A percentile compares a stretch with the other conserved stretches of the same genome.
These are phyloP conservation scores for Caligus rogercresseyi DNA, from an alignment of 1,140 invertebrate genomes.

Conservation along the genomic window DNA sequence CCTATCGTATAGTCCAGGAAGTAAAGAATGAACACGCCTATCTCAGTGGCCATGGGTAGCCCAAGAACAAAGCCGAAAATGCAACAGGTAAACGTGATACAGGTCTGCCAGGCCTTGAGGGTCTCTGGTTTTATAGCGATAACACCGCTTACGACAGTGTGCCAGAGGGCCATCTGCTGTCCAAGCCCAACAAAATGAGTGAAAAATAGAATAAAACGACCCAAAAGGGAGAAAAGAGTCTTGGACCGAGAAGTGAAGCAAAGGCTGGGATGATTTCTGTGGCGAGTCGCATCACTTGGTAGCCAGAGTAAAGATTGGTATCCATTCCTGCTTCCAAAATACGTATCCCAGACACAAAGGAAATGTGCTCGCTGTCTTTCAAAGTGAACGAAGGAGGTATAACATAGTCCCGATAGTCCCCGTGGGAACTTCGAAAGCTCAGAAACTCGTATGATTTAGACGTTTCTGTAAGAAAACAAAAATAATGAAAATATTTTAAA, in stretches of 20 bases:
- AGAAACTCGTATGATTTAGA: constrained; percentile 51
- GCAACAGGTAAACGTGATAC: constrained; percentile 66
- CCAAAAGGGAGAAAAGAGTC: constrained; percentile 59
- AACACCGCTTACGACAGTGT: constrained; percentile 53
- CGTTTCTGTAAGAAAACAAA: constrained; percentile 40
- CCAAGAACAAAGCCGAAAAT: constrained; percentile 62
- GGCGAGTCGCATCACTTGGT: constrained; percentile 51
- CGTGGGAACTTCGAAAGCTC: constrained; percentile 33
- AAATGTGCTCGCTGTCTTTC: constrained; percentile 46
- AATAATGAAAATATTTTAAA: neutral
- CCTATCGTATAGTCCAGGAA: constrained; percentile 63
- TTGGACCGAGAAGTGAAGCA: constrained; percentile 40
- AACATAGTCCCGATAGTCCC: constrained; percentile 26
- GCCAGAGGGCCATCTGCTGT: constrained; percentile 59
- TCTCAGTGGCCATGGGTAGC: constrained; percentile 69
- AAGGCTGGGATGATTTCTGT: constrained; percentile 69
- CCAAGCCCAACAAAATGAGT: constrained; percentile 62
- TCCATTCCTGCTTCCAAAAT: constrained; percentile 39
- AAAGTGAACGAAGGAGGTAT: constrained; percentile 36
- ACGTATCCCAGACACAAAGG: constrained; percentile 48
- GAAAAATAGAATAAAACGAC: constrained; percentile 65
- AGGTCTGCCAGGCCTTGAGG: constrained; percentile 56
- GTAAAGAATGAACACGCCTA: constrained; percentile 63
- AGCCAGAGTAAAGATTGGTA: constrained; percentile 31
- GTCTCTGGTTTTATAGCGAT: constrained; percentile 51